Percentiles rank a stretch among this genome's conserved stretches.
Evolutionary conservation across 2,113 vertebrate genomes (phyloP).

Genomic region (Ameiurus melas): DNA sequence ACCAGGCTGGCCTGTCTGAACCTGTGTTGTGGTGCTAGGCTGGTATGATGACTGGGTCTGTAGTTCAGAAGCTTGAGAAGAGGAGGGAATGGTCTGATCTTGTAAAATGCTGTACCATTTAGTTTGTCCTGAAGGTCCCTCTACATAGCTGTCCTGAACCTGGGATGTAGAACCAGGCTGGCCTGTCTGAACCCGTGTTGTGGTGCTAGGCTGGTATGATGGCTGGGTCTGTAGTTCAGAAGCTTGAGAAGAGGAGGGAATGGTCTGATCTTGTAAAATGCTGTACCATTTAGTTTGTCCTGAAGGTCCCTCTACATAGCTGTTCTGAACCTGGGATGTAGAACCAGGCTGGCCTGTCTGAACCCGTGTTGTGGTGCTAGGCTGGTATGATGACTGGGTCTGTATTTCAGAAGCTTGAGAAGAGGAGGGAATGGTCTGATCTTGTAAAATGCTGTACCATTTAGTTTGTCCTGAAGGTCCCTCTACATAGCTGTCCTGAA

Average conservation of each 20-base stretch:
- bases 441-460: neutral
- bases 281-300: neutral
- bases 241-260: neutral
- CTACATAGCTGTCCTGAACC: neutral
- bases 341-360: neutral
- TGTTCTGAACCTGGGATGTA: neutral
- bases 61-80: no score
- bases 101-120: neutral
- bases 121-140: neutral
- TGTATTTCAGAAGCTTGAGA: no score
- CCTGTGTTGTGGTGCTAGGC: neutral
- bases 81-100: neutral
- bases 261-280: neutral
- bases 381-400: neutral
- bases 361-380: neutral
- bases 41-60: neutral
- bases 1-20: neutral
- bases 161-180: neutral
- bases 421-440: no score
- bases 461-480: neutral
- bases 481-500: neutral
- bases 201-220: neutral
- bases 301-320: no score
- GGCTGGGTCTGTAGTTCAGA: neutral
- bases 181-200: neutral